Evolutionary conservation across 2,113 vertebrate species (phyloP).

Genomic region (Catharus fuscescens): DNA sequence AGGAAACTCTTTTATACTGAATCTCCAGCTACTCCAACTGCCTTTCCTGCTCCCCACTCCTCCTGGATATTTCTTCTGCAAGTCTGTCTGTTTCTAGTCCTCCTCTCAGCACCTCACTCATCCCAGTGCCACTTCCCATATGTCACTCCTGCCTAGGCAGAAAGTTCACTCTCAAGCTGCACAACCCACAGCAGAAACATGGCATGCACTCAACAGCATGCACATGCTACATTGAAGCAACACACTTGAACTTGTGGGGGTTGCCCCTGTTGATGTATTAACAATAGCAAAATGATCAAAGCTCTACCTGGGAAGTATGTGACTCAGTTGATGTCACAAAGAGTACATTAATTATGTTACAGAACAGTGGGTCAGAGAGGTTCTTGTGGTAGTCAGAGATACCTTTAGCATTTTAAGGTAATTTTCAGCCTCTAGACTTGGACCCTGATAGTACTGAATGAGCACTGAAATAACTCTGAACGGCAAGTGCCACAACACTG

Average conservation of each 20-base stretch:
- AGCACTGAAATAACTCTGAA: not conserved
- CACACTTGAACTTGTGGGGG: not conserved
- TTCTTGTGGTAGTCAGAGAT: not conserved
- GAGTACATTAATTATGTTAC: not conserved
- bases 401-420: not conserved
- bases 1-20: not conserved
- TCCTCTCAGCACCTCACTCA: not conserved
- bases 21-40: not conserved
- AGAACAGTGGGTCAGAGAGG: not conserved
- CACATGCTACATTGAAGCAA: not conserved
- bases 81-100: not conserved
- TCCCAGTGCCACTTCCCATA: not conserved
- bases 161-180: not conserved
- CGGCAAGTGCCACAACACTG: not conserved
- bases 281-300: not conserved
- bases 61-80: not conserved
- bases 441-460: not conserved
- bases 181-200: not conserved
- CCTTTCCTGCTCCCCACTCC: not conserved
- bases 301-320: not conserved
- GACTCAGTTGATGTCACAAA: not conserved
- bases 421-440: not conserved
- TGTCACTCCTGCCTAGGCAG: not conserved
- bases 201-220: too few relatives aligned
- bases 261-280: not conserved